Evolutionary conservation across 64 coral and sea anemone species (phyloP).

Genomic region (Stylophora pistillata): DNA sequence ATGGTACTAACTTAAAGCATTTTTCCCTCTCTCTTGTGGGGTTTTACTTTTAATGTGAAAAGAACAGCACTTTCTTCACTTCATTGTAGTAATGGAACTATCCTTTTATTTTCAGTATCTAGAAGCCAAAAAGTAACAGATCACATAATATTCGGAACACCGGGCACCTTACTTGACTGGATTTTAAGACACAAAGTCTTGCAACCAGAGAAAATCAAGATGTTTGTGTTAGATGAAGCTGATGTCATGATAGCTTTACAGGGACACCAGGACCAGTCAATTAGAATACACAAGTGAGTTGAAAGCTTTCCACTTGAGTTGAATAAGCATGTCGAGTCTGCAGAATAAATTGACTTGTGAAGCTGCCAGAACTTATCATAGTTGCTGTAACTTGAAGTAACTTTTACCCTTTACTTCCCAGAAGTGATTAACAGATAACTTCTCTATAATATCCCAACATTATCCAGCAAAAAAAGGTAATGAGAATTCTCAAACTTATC

Average conservation of each 20-base stretch:
- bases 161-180: conserved; percentile 93
- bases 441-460: too few species aligned
- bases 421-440: too few species aligned
- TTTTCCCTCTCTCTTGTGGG: too few species aligned
- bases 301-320: background rate
- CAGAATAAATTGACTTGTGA: too few species aligned
- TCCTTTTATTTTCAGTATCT: conserved; percentile 45
- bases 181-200: conserved; percentile 54
- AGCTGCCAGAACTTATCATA: too few species aligned
- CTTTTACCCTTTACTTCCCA: too few species aligned
- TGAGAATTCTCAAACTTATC: too few species aligned
- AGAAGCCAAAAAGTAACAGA: conserved; percentile 71
- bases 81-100: background rate
- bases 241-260: conserved; percentile 94
- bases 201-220: conserved; percentile 78
- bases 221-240: conserved; percentile 98
- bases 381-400: too few species aligned
- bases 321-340: too few species aligned
- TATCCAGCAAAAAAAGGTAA: too few species aligned
- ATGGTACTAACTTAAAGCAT: too few species aligned
- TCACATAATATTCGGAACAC: conserved; percentile 92
- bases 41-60: too few species aligned
- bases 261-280: conserved; percentile 94
- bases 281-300: conserved; percentile 96
- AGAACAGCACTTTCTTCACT: background rate